Evolutionary conservation across 2,797 vertebrate species (phyloP).

Genomic region (Brachymystax lenok): DNA sequence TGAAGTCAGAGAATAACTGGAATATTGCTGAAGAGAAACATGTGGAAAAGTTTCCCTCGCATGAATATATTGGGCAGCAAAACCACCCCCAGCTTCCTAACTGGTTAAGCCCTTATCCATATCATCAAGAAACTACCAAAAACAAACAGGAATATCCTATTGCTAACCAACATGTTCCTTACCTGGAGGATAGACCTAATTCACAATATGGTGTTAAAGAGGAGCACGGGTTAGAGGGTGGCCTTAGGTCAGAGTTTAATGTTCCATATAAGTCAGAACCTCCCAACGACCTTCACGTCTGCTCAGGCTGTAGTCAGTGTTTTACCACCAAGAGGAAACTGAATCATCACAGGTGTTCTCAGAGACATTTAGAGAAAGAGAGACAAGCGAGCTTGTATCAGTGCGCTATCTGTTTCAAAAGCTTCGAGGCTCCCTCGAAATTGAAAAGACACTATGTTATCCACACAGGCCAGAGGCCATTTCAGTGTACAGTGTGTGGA

Average conservation of each 20-base stretch:
- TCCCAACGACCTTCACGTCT: conserved; percentile 35
- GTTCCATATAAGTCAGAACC: conserved; percentile 14
- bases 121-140: conserved; percentile 1
- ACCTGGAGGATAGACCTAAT: not conserved
- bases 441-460: conserved; percentile 78
- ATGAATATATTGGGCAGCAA: not conserved
- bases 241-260: not conserved
- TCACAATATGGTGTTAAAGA: not conserved
- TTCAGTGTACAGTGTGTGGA: conserved; percentile 74
- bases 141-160: not conserved
- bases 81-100: conserved; percentile 11
- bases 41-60: not conserved
- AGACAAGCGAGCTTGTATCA: conserved; percentile 61
- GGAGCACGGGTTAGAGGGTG: conserved; percentile 20
- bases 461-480: conserved; percentile 78
- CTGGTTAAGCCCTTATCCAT: conserved; percentile 2
- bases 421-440: conserved; percentile 77
- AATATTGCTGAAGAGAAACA: not conserved
- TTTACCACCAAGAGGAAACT: conserved; percentile 35
- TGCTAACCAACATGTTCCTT: not conserved
- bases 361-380: conserved; percentile 38
- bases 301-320: conserved; percentile 37
- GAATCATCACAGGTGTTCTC: conserved; percentile 29
- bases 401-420: conserved; percentile 78
- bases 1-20: conserved; percentile 6